Evolutionary conservation across 2,113 vertebrate species (phyloP), one percentile per base, ranked within the genome.

Genomic region (Callocephalon fimbriatum): DNA sequence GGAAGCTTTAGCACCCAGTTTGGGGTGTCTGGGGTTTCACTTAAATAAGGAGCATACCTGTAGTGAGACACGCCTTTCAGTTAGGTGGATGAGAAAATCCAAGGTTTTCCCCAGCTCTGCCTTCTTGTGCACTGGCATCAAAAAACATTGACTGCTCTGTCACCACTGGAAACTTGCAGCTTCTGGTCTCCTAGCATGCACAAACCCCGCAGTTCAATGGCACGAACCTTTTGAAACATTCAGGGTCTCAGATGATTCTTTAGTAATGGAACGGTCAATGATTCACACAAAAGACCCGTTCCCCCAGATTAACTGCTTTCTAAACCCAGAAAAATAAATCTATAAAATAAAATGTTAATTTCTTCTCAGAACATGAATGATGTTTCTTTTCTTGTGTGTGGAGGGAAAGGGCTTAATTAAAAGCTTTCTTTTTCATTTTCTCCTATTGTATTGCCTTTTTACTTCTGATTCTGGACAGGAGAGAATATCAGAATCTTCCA

Each of bases 81-180:
- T 80, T 83, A 42, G 2, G 6, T 44, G 45, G 50, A 53, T 48
- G 27, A 53, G 53, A 79, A 87, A 67, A 79, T n/a, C 26, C 35
- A 56, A 38, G 18, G 26, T 51, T 88, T 83, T 77, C 17, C n/a
- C 7, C 21, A 37, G 25, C 44, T 16, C 6, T 59, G 19, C 32
- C 26, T 67, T 4, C 48, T 79, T 16, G 19, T 65, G 48, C 12
- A 53, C 3, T 5, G 2, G 1, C 45, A 31, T 76, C 21, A 40
- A 56, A 40, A 23, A 75, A 19, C 5, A 1, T 5, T 21, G 4
- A 6, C 40, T 67, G 6, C 59, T 45, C 47, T 79, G 23, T 79
- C 31, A 23, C 29, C 0, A 0, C 65, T 68, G 62, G 40, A 85
- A 79, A 5, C 21, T 37, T 87, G 23, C 44, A 48, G 15, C 22